These are phyloP conservation scores for Ursus arctos DNA, from an alignment of 2,113 vertebrate genomes.

Conservation along the genomic window DNA sequence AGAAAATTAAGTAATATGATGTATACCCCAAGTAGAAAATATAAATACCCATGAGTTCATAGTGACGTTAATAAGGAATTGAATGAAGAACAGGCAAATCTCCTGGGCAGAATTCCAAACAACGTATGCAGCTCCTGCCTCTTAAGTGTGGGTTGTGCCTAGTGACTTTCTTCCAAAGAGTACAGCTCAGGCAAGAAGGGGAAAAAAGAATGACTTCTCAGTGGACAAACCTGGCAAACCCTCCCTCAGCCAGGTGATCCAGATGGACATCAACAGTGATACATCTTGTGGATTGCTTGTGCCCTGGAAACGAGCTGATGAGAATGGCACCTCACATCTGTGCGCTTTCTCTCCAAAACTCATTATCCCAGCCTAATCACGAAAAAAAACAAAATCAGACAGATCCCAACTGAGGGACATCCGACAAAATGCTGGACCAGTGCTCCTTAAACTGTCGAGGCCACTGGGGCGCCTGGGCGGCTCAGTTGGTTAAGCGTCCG, in stretches of 20 bases:
- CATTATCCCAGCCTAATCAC: neutral
- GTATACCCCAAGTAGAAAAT: neutral
- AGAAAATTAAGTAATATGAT: neutral
- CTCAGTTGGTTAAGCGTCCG: neutral
- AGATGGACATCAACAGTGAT: neutral
- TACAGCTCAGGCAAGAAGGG: neutral
- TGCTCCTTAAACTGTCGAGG: neutral
- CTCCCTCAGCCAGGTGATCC: neutral
- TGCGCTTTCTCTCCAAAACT: neutral
- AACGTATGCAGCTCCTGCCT: neutral
- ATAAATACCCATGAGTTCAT: neutral
- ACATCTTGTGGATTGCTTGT: rapidly evolving
- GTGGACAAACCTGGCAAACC: neutral
- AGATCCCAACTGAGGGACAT: neutral
- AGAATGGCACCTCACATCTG: neutral
- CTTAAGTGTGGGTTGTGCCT: neutral
- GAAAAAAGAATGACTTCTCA: neutral
- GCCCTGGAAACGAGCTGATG: neutral
- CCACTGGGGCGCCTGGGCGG: neutral
- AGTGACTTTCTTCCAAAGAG: neutral
- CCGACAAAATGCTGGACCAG: neutral
- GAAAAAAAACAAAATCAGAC: neutral
- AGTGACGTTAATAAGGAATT: neutral
- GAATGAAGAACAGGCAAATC: neutral
- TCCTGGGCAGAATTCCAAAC: neutral